Evolutionary conservation across 2,113 vertebrate genomes (phyloP).

Genomic region (Anser cygnoides): DNA sequence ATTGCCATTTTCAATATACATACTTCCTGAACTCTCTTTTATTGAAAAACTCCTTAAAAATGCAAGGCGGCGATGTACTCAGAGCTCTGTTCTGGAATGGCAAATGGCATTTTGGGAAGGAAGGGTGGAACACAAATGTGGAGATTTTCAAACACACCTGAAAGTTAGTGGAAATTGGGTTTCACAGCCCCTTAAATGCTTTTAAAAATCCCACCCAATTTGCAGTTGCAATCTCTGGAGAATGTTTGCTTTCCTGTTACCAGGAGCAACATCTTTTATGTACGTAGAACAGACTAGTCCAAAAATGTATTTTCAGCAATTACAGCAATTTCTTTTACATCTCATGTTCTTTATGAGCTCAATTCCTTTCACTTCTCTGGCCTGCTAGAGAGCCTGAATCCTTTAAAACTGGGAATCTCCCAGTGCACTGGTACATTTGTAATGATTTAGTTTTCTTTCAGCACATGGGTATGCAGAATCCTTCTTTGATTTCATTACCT

Average conservation of each 20-base stretch:
- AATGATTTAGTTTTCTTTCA: background rate
- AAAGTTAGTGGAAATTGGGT: background rate
- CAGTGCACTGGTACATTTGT: background rate
- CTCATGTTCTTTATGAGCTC: background rate
- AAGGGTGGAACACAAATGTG: background rate
- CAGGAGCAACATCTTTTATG: background rate
- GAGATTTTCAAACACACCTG: conserved; percentile 5
- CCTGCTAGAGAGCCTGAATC: background rate
- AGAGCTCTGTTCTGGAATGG: background rate
- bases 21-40: background rate
- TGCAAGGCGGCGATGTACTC: background rate
- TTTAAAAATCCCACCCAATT: background rate
- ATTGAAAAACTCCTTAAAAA: background rate
- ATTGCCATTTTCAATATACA: background rate
- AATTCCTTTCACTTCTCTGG: background rate
- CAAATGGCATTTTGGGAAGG: background rate
- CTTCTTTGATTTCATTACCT: background rate
- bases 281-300: background rate
- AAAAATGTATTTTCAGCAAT: background rate
- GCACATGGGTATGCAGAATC: background rate
- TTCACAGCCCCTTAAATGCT: background rate
- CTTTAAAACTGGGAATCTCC: background rate
- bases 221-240: background rate
- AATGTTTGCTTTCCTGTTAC: conserved; percentile 30
- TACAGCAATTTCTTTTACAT: background rate